phyloP scores from a whole-genome alignment of 2,113 vertebrate species.

The Eulacestoma nigropectus region DNA sequence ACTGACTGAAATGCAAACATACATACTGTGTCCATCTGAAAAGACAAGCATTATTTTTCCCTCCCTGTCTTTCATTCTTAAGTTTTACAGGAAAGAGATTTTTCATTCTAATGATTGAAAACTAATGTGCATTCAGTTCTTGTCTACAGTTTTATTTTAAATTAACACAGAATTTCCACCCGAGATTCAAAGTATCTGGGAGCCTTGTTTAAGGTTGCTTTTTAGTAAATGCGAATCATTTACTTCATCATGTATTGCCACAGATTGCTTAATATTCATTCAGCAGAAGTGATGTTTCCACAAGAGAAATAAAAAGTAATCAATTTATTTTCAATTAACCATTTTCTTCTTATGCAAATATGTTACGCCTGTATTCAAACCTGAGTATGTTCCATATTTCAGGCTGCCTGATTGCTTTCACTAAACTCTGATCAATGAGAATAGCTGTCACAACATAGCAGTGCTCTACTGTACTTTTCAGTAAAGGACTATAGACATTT shows the following conservation, averaged over 20 bases:
- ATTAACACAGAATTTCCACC: background rate
- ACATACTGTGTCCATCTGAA: background rate
- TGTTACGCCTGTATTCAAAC: background rate
- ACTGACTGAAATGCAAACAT: background rate
- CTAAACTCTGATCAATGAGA: background rate
- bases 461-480: background rate
- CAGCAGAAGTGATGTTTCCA: background rate
- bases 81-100: background rate
- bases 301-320: background rate
- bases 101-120: background rate
- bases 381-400: background rate
- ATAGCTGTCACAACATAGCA: background rate
- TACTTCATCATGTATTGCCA: background rate
- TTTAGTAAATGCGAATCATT: background rate
- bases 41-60: background rate
- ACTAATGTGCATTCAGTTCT: background rate
- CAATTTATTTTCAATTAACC: background rate
- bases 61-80: background rate
- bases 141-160: background rate
- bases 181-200: background rate
- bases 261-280: background rate
- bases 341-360: background rate
- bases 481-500: background rate
- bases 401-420: background rate
- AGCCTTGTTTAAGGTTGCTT: background rate